Conservation (phyloP, 2,797 vertebrate genomes). For the Esox lucius region DNA sequence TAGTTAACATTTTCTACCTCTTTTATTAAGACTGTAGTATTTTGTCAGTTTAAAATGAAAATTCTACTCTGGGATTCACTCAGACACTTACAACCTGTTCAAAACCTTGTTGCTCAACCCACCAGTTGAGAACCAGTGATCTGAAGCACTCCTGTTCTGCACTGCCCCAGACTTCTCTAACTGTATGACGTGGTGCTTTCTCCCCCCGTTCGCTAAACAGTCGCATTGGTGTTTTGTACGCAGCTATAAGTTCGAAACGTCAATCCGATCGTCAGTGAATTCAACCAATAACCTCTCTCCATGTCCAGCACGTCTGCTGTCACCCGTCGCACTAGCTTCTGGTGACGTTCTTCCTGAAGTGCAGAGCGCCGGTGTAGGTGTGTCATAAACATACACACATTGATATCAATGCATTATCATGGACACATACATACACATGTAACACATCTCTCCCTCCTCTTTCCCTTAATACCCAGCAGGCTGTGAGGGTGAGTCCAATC, state of each 20-base stretch:
- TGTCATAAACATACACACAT: constrained; percentile 1
- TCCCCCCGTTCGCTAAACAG: background rate
- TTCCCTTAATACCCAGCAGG: constrained; percentile 35
- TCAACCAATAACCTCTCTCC: constrained; percentile 79
- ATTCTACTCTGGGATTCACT: too few species aligned
- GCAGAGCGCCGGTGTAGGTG: constrained; percentile 55
- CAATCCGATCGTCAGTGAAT: constrained; percentile 77
- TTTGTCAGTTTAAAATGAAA: too few species aligned
- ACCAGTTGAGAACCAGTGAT: background rate
- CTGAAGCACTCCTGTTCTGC: background rate
- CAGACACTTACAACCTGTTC: too few species aligned
- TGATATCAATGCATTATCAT: background rate
- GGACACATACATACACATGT: background rate
- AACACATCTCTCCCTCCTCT: background rate
- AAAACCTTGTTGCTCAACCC: too few species aligned
- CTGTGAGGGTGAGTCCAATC: constrained; percentile 68
- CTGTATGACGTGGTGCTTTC: background rate
- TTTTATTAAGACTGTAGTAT: too few species aligned
- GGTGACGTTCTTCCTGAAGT: constrained; percentile 47
- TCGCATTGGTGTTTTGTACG: constrained; percentile 40
- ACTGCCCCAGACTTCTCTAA: background rate
- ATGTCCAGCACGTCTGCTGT: constrained; percentile 67
- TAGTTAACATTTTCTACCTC: too few species aligned
- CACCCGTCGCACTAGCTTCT: constrained; percentile 40
- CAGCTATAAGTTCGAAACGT: constrained; percentile 87